A percentile compares a stretch with the other conserved stretches of the same genome.
Evolutionary conservation across 2,797 vertebrate species (phyloP).

Genomic region (Decapterus maruadsi): DNA sequence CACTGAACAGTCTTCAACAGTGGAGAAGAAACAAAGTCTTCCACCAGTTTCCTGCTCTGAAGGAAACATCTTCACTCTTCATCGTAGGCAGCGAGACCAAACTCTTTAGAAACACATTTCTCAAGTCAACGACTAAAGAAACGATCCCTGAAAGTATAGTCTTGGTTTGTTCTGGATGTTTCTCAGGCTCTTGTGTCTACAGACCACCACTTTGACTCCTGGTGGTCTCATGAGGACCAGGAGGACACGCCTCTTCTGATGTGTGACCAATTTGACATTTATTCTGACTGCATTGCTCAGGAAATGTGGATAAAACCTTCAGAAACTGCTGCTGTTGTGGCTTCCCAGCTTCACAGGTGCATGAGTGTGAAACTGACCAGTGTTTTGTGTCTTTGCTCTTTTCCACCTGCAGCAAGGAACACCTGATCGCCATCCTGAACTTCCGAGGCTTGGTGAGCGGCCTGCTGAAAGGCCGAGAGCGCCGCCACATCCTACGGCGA

Average conservation of each 20-base stretch:
- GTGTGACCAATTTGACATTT: background rate
- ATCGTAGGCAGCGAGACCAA: conserved; percentile 13
- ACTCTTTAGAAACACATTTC: conserved; percentile 26
- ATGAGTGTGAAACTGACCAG: background rate
- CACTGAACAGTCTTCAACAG: conserved; percentile 23
- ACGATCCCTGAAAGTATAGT: conserved; percentile 34
- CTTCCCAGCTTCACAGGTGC: background rate
- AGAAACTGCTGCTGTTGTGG: background rate
- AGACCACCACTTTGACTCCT: background rate
- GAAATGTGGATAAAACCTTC: background rate
- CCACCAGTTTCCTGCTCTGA: conserved; percentile 15
- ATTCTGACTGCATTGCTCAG: background rate
- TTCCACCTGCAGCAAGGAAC: conserved; percentile 75
- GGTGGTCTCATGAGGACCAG: background rate
- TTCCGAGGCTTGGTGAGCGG: conserved; percentile 80
- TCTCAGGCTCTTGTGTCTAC: background rate
- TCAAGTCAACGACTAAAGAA: conserved; percentile 16
- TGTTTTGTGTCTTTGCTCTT: background rate
- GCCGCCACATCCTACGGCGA: conserved; percentile 67
- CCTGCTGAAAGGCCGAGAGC: conserved; percentile 65
- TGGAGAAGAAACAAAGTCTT: conserved; percentile 3
- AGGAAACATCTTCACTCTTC: conserved; percentile 17
- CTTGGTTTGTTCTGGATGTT: conserved; percentile 9
- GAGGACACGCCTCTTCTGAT: background rate
- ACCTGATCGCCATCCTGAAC: conserved; percentile 81